Evolutionary conservation across 2,797 vertebrate species (phyloP), one percentile per base, ranked within the genome.

Genomic region (Astyanax mexicanus): DNA sequence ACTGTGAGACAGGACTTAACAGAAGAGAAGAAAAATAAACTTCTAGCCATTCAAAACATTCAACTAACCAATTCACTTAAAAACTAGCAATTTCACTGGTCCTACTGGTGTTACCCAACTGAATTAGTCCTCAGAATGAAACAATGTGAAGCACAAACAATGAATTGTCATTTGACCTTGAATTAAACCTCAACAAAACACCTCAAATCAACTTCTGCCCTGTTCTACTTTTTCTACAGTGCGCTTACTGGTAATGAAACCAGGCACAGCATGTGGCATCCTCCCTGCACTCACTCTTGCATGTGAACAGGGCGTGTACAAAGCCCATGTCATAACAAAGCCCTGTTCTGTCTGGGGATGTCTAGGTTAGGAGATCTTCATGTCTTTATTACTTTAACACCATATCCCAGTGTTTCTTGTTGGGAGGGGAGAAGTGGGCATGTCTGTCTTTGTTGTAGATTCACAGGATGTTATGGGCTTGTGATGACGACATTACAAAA

Each of bases 241-340:
- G 5, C 2, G 29, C 5, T 32, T 61, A 40, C 19, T 6, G 60
- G 35, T 35, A 38, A 6, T 4, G 10, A 37, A 60, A 60, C 54
- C 57, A 37, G 4, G 19, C 17, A 60, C 6, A 40, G 11, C 38
- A 25, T 25, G 23, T 45, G 61, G 58, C 67, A 70, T 64, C 58
- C 35, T 54, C 42, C 49, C 42, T 49, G 61, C 61, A 58, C 51
- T 65, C 62, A 23, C 38, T 78, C 40, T 52, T 25, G 32, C 75
- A 27, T 72, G 19, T 73, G 23, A 72, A 66, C 38, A 44, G 44
- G 57, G 44, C 51, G 4, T 58, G 75, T 78, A 58, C 11, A n/a
- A n/a, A n/a, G n/a, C n/a, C n/a, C n/a, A 47, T 60, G 47, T 55
- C 45, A 68, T 61, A 19, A 32, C 21, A 55, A 73, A 69, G 29